Conservation (phyloP, 2,113 vertebrate genomes). For the Elgaria multicarinata region DNA sequence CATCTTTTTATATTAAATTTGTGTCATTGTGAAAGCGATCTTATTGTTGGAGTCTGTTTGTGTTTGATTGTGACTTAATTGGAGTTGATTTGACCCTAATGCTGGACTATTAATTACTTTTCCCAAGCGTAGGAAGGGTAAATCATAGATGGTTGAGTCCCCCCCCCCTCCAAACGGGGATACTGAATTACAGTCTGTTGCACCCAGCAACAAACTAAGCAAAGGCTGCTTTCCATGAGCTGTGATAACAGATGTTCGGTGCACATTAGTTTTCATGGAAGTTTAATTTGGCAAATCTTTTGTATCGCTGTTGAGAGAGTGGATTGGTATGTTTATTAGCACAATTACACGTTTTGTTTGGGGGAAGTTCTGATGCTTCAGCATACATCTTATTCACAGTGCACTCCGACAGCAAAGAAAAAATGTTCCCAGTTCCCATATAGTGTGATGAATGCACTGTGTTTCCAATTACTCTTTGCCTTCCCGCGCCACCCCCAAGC, state of each 20-base stretch:
- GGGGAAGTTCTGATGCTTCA: not conserved
- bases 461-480: not conserved
- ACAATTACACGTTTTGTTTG: not conserved
- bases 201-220: not conserved
- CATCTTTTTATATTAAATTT: not conserved
- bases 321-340: not conserved
- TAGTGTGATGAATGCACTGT: not conserved
- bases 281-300: conserved; percentile 1
- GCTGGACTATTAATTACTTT: not conserved
- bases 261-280: not conserved
- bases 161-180: not conserved
- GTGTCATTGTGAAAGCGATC: not conserved
- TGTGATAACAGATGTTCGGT: not conserved
- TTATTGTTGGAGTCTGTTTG: not conserved
- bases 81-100: not conserved
- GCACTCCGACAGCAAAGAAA: not conserved
- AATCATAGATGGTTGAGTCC: not conserved
- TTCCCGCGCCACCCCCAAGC: not conserved
- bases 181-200: conserved; percentile 16
- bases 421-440: not conserved
- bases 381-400: conserved; percentile 8
- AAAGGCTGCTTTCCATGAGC: not conserved
- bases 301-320: not conserved
- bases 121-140: not conserved
- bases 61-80: not conserved